phyloP scores from a whole-genome alignment of 92 coral and sea anemone genomes.

The Phenganax subtilis region DNA sequence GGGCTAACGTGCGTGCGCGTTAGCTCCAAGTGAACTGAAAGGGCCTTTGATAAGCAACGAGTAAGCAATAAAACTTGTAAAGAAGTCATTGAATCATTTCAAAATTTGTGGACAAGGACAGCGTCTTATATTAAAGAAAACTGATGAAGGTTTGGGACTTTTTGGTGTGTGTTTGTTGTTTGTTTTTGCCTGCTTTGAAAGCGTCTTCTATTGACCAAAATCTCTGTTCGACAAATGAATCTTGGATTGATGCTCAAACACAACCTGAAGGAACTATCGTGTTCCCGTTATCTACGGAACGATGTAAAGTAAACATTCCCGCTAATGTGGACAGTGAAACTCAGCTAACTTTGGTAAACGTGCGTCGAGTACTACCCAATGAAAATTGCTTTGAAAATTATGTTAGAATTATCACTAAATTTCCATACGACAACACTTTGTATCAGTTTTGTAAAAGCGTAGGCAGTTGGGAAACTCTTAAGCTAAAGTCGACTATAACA shows the following conservation, averaged over 20 bases:
- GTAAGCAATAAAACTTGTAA: background rate
- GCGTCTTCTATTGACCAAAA: background rate
- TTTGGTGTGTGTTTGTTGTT: background rate
- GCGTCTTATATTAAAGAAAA: background rate
- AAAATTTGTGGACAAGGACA: background rate
- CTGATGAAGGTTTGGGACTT: background rate
- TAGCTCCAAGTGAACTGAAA: background rate
- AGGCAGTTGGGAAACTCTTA: background rate
- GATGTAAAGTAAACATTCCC: background rate
- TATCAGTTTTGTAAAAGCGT: background rate
- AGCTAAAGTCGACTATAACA: background rate
- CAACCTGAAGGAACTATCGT: constrained; percentile 14
- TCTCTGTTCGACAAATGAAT: background rate
- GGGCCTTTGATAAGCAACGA: constrained; percentile 7
- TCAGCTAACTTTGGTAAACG: constrained; percentile 12
- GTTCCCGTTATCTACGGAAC: background rate
- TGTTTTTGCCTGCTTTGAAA: constrained; percentile 5
- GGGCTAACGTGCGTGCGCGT: background rate
- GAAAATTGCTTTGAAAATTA: background rate
- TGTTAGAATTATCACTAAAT: background rate
- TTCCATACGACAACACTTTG: background rate
- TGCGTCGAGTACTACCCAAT: background rate
- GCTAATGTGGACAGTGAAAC: background rate
- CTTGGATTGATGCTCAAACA: background rate
- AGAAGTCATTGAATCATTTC: background rate